A percentile compares a stretch with the other conserved stretches of the same genome.
phyloP scores from a whole-genome alignment of 35 echinoderm and acorn worm species.

The Chiridota heheva region DNA sequence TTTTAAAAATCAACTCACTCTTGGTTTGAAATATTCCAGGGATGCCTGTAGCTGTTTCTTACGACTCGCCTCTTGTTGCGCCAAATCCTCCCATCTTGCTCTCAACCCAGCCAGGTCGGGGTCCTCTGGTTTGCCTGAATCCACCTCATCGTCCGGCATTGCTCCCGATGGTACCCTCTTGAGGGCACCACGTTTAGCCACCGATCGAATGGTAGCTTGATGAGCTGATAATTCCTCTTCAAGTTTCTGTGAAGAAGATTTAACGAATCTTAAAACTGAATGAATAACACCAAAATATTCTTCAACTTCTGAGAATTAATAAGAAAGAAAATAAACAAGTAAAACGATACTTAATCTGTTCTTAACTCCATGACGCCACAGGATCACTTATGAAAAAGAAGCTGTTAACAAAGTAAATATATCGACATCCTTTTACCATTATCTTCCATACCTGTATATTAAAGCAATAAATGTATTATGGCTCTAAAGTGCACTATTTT shows the following conservation, averaged over 20 bases:
- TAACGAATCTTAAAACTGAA: background rate
- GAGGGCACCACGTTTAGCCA: conserved; percentile 63
- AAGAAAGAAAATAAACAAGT: too few relatives aligned
- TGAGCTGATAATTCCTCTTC: conserved; percentile 98
- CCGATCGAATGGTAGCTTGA: conserved; percentile 82
- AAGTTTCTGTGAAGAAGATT: conserved; percentile 68
- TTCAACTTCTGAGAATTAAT: too few relatives aligned
- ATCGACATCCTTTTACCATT: too few relatives aligned
- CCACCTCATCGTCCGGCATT: background rate
- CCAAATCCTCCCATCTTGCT: conserved; percentile 84
- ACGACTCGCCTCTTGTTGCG: conserved; percentile 72
- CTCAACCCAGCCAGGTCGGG: conserved; percentile 60
- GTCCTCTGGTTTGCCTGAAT: conserved; percentile 51
- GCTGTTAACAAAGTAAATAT: too few relatives aligned
- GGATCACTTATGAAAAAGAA: too few relatives aligned
- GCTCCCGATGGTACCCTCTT: conserved; percentile 22
- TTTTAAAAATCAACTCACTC: conserved; percentile 50
- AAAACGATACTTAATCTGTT: too few relatives aligned
- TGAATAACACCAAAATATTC: background rate
- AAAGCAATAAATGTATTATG: too few relatives aligned
- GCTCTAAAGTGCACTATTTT: too few relatives aligned
- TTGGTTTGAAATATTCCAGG: conserved; percentile 83
- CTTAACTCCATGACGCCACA: too few relatives aligned
- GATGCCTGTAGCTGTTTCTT: conserved; percentile 80
- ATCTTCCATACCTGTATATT: too few relatives aligned